Evolutionary conservation across 2,797 vertebrate genomes (phyloP).

Genomic region (Sphenodon punctatus): DNA sequence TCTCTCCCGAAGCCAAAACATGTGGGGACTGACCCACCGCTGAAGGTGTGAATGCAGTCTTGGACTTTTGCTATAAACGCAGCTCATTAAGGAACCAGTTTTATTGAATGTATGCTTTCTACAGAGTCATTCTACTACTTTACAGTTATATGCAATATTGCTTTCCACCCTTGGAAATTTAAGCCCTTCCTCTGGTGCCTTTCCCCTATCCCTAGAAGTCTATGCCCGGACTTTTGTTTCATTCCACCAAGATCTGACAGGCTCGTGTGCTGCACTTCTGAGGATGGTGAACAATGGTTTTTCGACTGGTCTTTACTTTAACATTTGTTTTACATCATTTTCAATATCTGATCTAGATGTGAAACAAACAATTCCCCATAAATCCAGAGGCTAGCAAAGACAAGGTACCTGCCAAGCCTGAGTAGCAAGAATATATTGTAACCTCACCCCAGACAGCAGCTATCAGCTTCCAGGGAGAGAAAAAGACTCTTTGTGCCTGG

Average conservation of each 20-base stretch:
- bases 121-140: not conserved
- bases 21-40: no score
- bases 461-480: not conserved
- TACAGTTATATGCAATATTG: not conserved
- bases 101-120: not conserved
- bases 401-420: not conserved
- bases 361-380: not conserved
- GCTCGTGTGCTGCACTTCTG: fast-evolving
- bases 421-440: not conserved
- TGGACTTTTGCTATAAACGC: no score
- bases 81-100: no score
- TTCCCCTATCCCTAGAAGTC: fast-evolving
- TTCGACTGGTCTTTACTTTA: not conserved
- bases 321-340: not conserved
- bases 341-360: not conserved
- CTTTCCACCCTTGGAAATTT: not conserved
- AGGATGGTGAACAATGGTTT: not conserved
- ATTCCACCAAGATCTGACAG: fast-evolving
- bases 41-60: no score
- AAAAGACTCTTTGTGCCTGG: not conserved
- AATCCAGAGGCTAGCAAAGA: fast-evolving
- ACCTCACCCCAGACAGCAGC: fast-evolving
- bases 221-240: not conserved
- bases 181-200: not conserved
- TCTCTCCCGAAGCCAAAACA: no score